These are phyloP conservation scores for Mylabris phalerata DNA, from an alignment of 1,140 invertebrate species.

Conservation along the genomic window DNA sequence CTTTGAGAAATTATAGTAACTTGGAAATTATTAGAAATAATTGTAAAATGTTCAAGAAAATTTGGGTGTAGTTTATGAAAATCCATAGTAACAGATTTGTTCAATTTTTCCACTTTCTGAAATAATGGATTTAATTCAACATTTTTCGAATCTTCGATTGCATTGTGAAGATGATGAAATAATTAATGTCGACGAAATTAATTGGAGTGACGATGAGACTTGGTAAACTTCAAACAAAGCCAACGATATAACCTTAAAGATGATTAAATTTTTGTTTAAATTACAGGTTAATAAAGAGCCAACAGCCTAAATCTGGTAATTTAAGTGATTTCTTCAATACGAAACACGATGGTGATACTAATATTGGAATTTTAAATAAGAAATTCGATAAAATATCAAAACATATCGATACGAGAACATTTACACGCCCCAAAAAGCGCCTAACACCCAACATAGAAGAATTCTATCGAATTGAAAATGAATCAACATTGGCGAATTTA, in stretches of 20 bases:
- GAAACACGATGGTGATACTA: constrained; percentile 1
- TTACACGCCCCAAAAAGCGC: constrained; percentile 45
- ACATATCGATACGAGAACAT: constrained; percentile 45
- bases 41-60: too few relatives aligned
- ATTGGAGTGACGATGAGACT: constrained; percentile 36
- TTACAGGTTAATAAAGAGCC: constrained; percentile 18
- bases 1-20: too few relatives aligned
- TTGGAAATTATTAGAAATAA: too few relatives aligned
- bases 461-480: constrained; percentile 22
- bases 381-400: constrained; percentile 21
- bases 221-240: constrained; percentile 28
- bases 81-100: too few relatives aligned
- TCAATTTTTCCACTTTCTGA: too few relatives aligned
- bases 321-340: neutral
- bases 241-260: neutral
- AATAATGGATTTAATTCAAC: too few relatives aligned
- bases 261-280: constrained; percentile 4
- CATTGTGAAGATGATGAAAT: constrained; percentile 22
- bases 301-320: neutral
- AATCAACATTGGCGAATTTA: neutral
- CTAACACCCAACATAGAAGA: constrained; percentile 41
- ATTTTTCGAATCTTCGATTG: too few relatives aligned
- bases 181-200: constrained; percentile 31
- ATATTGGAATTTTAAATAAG: neutral
- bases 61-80: too few relatives aligned